Percentiles rank a stretch among this genome's conserved stretches.
These are phyloP conservation scores for Matsumurasca onukii DNA, from an alignment of 1,140 invertebrate genomes.

Conservation along the genomic window DNA sequence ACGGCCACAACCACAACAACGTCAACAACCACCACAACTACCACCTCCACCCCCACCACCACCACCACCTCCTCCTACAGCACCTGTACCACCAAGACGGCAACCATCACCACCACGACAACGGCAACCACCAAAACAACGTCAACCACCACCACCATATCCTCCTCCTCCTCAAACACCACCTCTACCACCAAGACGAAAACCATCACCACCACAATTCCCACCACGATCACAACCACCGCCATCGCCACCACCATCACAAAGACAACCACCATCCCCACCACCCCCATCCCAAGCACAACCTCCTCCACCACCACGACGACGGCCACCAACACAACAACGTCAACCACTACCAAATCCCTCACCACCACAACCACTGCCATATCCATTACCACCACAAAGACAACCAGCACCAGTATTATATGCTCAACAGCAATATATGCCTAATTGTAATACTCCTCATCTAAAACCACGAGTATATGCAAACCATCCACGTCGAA, in stretches of 20 bases:
- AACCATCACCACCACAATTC: neutral
- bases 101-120: slow-evolving; percentile 44
- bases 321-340: neutral
- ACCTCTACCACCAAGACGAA: neutral
- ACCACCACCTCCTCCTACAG: slow-evolving; percentile 22
- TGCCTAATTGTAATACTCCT: too few relatives aligned
- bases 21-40: slow-evolving; percentile 33
- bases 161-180: neutral
- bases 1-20: neutral
- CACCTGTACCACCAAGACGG: slow-evolving; percentile 41
- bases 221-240: neutral
- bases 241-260: slow-evolving; percentile 55
- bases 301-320: neutral
- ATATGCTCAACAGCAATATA: too few relatives aligned
- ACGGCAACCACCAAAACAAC: slow-evolving; percentile 32
- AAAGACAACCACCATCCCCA: slow-evolving; percentile 52
- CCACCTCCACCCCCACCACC: slow-evolving; percentile 38
- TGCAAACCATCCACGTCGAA: too few relatives aligned
- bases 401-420: neutral
- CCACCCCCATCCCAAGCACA: neutral
- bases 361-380: neutral
- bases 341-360: neutral
- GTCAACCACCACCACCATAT: neutral
- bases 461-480: too few relatives aligned
- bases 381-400: neutral